Evolutionary conservation across 2,797 vertebrate species (phyloP), one percentile per base, ranked within the genome.

Genomic region (Smutsia temminckii): DNA sequence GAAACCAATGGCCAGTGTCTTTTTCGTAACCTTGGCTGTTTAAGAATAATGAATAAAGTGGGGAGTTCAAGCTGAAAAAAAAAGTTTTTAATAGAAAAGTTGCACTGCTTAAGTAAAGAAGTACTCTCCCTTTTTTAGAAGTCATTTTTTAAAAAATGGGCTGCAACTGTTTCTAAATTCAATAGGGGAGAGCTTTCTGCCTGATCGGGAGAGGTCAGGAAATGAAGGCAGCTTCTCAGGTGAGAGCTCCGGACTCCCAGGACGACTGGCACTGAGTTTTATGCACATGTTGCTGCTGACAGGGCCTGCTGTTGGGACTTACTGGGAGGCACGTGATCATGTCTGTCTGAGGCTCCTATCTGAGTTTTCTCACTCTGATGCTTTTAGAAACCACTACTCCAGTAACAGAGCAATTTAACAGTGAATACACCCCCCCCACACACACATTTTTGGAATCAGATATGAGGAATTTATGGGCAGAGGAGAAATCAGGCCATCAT

Each of bases 261-360:
- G 11, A 7, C 1, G 8, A 8, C 3, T 59, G 34, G 42, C 14
- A 12, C 18, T 63, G n/a, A 12, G 37, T 6, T 71, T 46, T 29
- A 59, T 17, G 12, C 6, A 5, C 5, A 49, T 40, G n/a, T 42
- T n/a, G 27, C 66, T 42, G 0, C 8, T 1, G 0, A 9, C 14
- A 5, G 27, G 17, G 10, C 18, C 14, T 23, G 10, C 18, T 21
- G 2, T 8, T 0, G 3, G 21, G 53, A 0, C 0, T n/a, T 7
- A 8, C 2, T 16, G 6, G 3, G 25, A 40, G 20, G 9, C 20
- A 18, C 6, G 59, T 5, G 49, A 18, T 12, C 5, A 0, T 34
- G 13, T 0, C 14, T 5, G 23, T 13, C 37, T 85, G 53, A 29
- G 27, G 8, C 8, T 85, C n/a, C 32, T 29, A 1, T 53, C 8